Percentiles rank a stretch among this genome's conserved stretches.
Evolutionary conservation across 2,113 vertebrate species (phyloP).

Genomic region (Rhea pennata): DNA sequence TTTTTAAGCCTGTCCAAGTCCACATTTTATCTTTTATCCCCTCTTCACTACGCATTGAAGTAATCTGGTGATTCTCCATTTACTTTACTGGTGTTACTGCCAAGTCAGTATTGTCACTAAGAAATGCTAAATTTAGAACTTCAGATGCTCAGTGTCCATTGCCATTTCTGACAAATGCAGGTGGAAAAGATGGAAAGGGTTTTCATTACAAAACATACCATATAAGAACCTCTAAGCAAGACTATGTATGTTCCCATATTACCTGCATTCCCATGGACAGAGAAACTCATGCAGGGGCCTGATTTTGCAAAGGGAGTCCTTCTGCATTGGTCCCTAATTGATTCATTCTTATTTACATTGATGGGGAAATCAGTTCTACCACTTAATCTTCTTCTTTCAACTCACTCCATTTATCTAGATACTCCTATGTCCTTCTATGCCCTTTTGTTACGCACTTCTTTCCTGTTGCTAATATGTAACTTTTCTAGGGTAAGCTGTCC

Average conservation of each 20-base stretch:
- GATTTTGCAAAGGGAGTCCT: not conserved
- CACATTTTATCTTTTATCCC: not conserved
- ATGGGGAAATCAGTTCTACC: not conserved
- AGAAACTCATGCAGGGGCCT: not conserved
- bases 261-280: not conserved
- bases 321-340: not conserved
- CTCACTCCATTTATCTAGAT: not conserved
- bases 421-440: rapidly evolving
- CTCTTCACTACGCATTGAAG: not conserved
- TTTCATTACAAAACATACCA: not conserved
- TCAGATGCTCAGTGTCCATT: not conserved
- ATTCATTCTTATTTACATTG: not conserved
- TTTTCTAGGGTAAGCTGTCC: not conserved
- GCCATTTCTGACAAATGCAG: not conserved
- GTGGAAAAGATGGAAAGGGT: not conserved
- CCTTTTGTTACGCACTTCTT: not conserved
- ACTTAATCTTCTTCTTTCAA: not conserved
- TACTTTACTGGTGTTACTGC: not conserved
- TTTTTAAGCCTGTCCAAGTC: not conserved
- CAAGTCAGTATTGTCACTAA: not conserved
- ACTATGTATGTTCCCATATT: rapidly evolving
- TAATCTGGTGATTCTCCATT: not conserved
- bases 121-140: not conserved
- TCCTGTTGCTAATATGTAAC: not conserved
- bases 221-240: rapidly evolving